These are phyloP conservation scores for Torymus tubicola DNA, from an alignment of 2,888 invertebrate genomes.

Conservation along the genomic window DNA sequence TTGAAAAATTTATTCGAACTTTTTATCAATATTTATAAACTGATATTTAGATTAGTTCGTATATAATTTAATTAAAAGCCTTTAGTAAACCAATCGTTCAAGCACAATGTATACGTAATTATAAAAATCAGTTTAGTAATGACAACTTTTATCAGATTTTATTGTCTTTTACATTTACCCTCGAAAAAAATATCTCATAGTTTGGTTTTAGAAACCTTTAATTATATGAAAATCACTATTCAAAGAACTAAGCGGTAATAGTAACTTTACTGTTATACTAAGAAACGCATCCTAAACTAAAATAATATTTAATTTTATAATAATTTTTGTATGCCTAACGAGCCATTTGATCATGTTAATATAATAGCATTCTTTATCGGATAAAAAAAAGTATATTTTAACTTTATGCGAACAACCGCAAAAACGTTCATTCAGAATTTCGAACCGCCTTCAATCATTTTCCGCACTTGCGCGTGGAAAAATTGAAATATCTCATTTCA, in stretches of 20 bases:
- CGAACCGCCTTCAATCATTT: slow-evolving; percentile 1
- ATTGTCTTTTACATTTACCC: slow-evolving; percentile 31
- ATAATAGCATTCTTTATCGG: too few species aligned
- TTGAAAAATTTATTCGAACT: slow-evolving; percentile 15
- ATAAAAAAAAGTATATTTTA: too few species aligned
- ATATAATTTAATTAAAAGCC: too few species aligned
- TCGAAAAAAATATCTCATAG: slow-evolving; percentile 2
- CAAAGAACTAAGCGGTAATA: too few species aligned
- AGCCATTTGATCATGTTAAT: too few species aligned
- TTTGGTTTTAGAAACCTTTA: too few species aligned
- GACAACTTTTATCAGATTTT: slow-evolving; percentile 15
- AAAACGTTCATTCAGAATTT: slow-evolving; percentile 19
- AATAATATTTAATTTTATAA: too few species aligned
- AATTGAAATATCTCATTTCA: background rate
- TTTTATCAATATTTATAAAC: background rate
- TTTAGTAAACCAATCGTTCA: background rate
- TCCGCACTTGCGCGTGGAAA: background rate
- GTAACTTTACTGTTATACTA: too few species aligned
- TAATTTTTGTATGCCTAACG: too few species aligned
- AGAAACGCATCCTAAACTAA: too few species aligned
- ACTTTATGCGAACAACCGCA: background rate
- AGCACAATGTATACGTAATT: background rate
- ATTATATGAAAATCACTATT: too few species aligned
- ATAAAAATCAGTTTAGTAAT: background rate
- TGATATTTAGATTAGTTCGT: too few species aligned